phyloP scores from a whole-genome alignment of 2,113 vertebrate species.

The Gymnobelideus leadbeateri region DNA sequence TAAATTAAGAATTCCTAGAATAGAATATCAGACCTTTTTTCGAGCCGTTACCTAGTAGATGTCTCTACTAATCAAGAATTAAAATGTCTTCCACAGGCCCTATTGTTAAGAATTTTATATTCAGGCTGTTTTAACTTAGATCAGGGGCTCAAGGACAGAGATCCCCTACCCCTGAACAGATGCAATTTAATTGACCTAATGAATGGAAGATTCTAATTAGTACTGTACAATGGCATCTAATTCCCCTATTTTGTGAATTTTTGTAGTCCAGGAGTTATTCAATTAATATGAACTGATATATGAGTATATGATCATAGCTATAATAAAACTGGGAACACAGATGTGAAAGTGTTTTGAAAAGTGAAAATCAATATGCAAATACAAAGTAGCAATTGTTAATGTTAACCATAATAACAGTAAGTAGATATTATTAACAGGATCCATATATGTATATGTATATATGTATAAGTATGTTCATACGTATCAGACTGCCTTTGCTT shows the following conservation, averaged over 20 bases:
- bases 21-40: neutral
- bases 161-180: neutral
- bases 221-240: slow-evolving; percentile 17
- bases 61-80: slow-evolving; percentile 2
- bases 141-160: no score
- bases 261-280: neutral
- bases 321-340: slow-evolving; percentile 11
- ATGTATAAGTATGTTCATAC: no score
- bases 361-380: neutral
- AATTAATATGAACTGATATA: slow-evolving; percentile 26
- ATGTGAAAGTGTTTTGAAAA: neutral
- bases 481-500: neutral
- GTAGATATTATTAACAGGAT: neutral
- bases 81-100: neutral
- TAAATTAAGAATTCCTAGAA: neutral
- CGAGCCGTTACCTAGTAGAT: neutral
- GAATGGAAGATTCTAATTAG: slow-evolving; percentile 28
- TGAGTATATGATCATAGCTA: neutral
- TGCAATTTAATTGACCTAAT: slow-evolving; percentile 10
- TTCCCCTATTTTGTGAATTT: slow-evolving; percentile 31
- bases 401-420: slow-evolving; percentile 39
- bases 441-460: no score
- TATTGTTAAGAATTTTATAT: slow-evolving; percentile 7
- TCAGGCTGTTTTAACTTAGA: neutral
- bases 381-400: slow-evolving; percentile 3